Conservation (phyloP, 2,888 invertebrate species). For the Tanytarsus gracilentus region DNA sequence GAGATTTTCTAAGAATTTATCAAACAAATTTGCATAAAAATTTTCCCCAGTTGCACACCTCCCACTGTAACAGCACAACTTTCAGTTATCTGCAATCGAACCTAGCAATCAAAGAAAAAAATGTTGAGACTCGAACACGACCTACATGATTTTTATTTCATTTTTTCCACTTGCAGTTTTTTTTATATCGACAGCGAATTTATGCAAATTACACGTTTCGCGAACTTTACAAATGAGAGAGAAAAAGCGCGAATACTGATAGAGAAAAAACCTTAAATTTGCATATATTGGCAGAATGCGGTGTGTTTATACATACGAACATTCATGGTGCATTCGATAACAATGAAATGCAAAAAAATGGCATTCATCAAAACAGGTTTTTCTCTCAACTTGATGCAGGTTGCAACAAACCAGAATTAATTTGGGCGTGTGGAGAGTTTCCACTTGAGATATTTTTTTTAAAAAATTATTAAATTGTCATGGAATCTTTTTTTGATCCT, state of each 20-base stretch:
- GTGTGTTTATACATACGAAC: not conserved
- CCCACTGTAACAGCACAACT: too few species aligned
- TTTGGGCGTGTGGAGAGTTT: too few species aligned
- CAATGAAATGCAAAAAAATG: constrained; percentile 16
- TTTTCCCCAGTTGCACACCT: too few species aligned
- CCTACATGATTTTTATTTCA: not conserved
- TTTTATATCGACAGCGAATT: constrained; percentile 8
- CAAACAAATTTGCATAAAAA: too few species aligned
- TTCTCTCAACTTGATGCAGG: not conserved
- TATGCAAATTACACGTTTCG: constrained; percentile 24
- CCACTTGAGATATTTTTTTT: too few species aligned
- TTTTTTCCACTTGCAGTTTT: constrained; percentile 7
- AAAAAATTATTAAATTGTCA: too few species aligned
- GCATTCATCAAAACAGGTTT: constrained; percentile 20
- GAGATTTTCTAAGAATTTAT: too few species aligned
- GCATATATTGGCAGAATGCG: constrained; percentile 4
- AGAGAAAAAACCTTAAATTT: not conserved
- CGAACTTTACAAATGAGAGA: constrained; percentile 10
- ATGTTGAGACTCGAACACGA: not conserved
- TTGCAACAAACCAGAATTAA: too few species aligned
- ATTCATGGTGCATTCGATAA: not conserved
- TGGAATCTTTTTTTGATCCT: too few species aligned
- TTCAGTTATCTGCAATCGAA: not conserved
- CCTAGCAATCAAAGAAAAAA: not conserved
- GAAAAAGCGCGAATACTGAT: constrained; percentile 11